phyloP scores from a whole-genome alignment of 1,140 invertebrate genomes.

The Eufriesea mexicana region DNA sequence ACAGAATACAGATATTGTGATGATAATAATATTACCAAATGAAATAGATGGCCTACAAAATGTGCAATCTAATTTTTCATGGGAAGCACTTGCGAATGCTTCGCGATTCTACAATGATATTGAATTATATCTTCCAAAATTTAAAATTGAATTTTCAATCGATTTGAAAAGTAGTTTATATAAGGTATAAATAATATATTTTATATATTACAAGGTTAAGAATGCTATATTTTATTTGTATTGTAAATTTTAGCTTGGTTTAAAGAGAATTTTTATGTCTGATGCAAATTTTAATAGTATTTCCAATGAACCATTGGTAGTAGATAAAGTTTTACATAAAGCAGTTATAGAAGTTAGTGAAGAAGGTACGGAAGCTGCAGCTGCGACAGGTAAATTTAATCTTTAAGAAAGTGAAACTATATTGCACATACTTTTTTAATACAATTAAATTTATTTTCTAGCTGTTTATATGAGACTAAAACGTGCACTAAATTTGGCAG shows the following conservation, averaged over 20 bases:
- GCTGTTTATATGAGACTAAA: constrained; percentile 65
- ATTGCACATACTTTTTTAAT: background rate
- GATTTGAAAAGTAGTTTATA: constrained; percentile 84
- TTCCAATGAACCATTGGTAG: too few species aligned
- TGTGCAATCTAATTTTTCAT: constrained; percentile 83
- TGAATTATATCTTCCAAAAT: too few species aligned
- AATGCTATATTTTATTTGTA: background rate
- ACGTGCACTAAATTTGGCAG: constrained; percentile 50
- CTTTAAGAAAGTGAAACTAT: background rate
- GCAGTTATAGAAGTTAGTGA: too few species aligned
- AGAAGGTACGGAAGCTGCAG: constrained; percentile 87
- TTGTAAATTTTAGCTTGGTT: too few species aligned
- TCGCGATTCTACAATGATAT: constrained; percentile 76
- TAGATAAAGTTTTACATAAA: too few species aligned
- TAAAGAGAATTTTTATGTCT: too few species aligned
- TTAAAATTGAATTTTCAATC: constrained; percentile 86
- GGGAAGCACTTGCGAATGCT: constrained; percentile 76
- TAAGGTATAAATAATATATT: constrained; percentile 78
- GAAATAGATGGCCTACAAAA: constrained; percentile 81
- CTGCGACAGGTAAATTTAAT: constrained; percentile 81
- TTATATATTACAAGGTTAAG: background rate
- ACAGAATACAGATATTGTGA: constrained; percentile 81
- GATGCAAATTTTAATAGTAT: too few species aligned
- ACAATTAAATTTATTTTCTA: constrained; percentile 50
- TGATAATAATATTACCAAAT: constrained; percentile 85